Evolutionary conservation across 2,888 invertebrate genomes (phyloP).

Genomic region (Seladonia tumulorum): DNA sequence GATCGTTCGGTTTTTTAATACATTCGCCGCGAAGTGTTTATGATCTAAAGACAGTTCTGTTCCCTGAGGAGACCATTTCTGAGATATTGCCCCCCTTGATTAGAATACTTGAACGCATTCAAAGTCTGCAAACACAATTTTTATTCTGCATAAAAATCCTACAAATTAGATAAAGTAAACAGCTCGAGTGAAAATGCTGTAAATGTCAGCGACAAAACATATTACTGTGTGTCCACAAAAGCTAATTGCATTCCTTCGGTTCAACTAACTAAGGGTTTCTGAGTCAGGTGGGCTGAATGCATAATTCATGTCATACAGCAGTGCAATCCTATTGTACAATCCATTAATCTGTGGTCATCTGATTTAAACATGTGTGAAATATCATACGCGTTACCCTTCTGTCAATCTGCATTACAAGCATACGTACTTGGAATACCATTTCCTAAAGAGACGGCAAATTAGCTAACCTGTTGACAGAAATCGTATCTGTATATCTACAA

Average conservation of each 20-base stretch:
- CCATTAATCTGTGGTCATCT: conserved; percentile 61
- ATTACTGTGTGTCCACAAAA: not conserved
- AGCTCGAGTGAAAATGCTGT: not conserved
- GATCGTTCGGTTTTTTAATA: not conserved
- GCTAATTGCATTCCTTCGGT: not conserved
- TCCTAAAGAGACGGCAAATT: conserved; percentile 23
- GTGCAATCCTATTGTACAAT: conserved; percentile 48
- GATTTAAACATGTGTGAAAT: conserved; percentile 55
- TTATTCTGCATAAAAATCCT: no score
- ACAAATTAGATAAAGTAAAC: not conserved
- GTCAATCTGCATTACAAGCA: conserved; percentile 58
- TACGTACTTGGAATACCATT: conserved; percentile 35
- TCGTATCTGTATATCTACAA: not conserved
- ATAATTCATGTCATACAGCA: conserved; percentile 33
- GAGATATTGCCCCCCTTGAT: not conserved
- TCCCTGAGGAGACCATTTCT: not conserved
- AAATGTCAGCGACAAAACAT: not conserved
- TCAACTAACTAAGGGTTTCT: conserved; percentile 17
- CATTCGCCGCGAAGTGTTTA: not conserved
- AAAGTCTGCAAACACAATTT: no score
- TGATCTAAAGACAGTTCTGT: not conserved
- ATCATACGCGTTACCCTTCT: conserved; percentile 48
- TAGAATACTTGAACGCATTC: not conserved
- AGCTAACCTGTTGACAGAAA: conserved; percentile 6
- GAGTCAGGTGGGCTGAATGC: conserved; percentile 18